phyloP scores from a whole-genome alignment of 2,113 vertebrate genomes.

The Gnathonemus longibarbis region DNA sequence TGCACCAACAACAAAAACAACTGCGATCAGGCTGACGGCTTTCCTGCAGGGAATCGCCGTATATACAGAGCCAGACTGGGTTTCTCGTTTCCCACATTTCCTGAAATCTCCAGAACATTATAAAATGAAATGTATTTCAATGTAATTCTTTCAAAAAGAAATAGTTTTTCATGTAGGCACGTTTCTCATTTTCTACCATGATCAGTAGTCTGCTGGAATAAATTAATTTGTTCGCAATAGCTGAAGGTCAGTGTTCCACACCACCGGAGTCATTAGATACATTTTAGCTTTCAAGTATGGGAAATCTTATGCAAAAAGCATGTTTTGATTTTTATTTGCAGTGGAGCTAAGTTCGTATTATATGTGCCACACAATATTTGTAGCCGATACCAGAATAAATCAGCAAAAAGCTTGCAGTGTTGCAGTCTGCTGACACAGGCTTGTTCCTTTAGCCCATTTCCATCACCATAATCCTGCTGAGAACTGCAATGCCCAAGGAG shows the following conservation, averaged over 20 bases:
- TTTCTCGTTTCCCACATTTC: neutral
- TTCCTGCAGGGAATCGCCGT: neutral
- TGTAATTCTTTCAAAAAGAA: neutral
- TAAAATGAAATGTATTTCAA: neutral
- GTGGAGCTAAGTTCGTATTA: neutral
- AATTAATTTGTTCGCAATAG: neutral
- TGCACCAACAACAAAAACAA: neutral
- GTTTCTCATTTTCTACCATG: neutral
- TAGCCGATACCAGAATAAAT: neutral
- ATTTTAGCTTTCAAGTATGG: neutral
- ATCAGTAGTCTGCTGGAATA: neutral
- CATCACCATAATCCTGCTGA: neutral
- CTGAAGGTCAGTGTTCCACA: neutral
- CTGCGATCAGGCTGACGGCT: neutral
- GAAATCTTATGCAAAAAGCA: neutral
- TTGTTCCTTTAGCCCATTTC: neutral
- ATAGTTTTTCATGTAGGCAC: neutral
- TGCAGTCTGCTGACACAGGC: neutral
- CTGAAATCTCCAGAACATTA: neutral
- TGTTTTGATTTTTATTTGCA: neutral
- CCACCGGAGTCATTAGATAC: neutral
- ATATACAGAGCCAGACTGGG: neutral
- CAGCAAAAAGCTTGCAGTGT: neutral
- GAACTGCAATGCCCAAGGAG: neutral
- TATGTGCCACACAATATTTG: neutral